Base-by-base conservation (phyloP, 2,888 invertebrate genomes). In the Melangyna quadrimaculata region DNA sequence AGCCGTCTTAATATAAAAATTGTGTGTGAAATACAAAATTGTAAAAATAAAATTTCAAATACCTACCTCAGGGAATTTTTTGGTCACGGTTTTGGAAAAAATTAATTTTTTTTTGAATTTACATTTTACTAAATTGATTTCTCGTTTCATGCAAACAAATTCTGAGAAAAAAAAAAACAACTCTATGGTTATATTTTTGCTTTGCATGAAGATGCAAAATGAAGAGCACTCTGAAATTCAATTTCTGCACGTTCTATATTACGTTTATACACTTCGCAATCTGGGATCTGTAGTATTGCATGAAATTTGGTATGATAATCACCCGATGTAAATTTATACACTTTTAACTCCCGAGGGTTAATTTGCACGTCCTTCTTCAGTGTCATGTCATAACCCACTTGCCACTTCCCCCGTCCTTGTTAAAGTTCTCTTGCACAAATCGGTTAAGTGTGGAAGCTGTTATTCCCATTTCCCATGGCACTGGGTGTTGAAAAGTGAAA, bases 161-260 rank as follows among this genome's bases (percentile, higher is more conserved):
- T 40, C 6, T 63, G 32, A 35, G 24, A 75, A 51, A 69, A 74
- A 75, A 35, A 70, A 32, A 35, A 12, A 55, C 63, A 63, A 70
- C 63, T 37, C 63, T 53, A 48, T 57, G n/a, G 63, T 57, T 65
- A 65, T 37, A 75, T 81, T n/a, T n/a, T n/a, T n/a, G n/a, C n/a
- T n/a, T 75, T 71, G 75, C 75, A 81, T 59, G 59, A 22, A 12
- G 22, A 53, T 8, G 0, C 9, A 22, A 57, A 57, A 35, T 22
- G 22, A 19, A 45, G 14, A 12, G 29, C 37, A 14, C 32, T 74
- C 19, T 70, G 70, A 71, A 84, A 84, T 75, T 84, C 74, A 75
- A 84, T 84, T 84, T 84, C 71, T 71, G 53, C 83, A 79, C 83
- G 70, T 84, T 79, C 79, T 45, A 59, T 67, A n/a, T n/a, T n/a